These are phyloP conservation scores for Rhynchonycteris naso DNA, from an alignment of 2,797 vertebrate species.

Conservation along the genomic window DNA sequence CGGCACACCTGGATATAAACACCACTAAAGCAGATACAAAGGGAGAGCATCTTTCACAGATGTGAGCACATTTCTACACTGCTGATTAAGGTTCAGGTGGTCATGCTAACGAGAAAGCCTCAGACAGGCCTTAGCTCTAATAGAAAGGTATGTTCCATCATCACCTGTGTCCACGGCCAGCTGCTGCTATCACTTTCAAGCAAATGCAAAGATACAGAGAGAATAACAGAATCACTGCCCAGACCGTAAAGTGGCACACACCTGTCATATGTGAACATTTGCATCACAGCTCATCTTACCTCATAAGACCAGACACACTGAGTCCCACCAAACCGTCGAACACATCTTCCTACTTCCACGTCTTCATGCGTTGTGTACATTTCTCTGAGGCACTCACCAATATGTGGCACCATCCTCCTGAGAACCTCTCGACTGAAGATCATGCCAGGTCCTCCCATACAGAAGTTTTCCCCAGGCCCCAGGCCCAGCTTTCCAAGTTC, in stretches of 20 bases:
- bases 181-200: neutral
- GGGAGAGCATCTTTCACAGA: neutral
- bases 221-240: neutral
- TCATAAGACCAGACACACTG: conserved; percentile 99
- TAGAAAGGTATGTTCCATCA: neutral
- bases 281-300: conserved; percentile 87
- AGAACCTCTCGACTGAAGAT: conserved; percentile 99
- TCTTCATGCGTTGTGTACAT: conserved; percentile 99
- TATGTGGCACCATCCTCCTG: conserved; percentile 95
- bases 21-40: neutral
- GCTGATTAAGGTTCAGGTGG: neutral
- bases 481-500: conserved; percentile 98
- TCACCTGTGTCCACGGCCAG: neutral
- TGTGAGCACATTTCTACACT: neutral
- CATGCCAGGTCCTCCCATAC: conserved; percentile 98
- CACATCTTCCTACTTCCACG: conserved; percentile 97
- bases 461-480: conserved; percentile 98
- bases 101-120: neutral
- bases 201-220: neutral
- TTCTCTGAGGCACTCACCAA: conserved; percentile 96
- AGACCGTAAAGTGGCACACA: neutral
- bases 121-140: neutral
- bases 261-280: neutral
- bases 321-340: conserved; percentile 95
- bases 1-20: neutral